phyloP scores from a whole-genome alignment of 2,888 invertebrate species.

The Drymonia ruficornis region DNA sequence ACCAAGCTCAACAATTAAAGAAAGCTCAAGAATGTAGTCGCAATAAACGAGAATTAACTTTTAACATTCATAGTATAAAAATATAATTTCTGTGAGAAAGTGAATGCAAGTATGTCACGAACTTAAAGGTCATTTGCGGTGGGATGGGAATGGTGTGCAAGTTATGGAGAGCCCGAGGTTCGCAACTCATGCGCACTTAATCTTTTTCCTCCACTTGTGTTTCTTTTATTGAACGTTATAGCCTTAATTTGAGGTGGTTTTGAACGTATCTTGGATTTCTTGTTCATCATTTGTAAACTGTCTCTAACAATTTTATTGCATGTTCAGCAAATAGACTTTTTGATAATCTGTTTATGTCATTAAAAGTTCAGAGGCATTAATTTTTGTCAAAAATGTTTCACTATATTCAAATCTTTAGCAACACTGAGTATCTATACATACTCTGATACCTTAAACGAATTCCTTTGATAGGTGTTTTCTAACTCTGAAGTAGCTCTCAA shows the following conservation, averaged over 20 bases:
- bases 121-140: conserved; percentile 3
- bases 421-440: too few species aligned
- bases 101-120: background rate
- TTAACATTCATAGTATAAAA: conserved; percentile 3
- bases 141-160: background rate
- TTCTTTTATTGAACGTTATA: background rate
- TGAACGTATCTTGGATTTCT: background rate
- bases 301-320: too few species aligned
- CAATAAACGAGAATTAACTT: conserved; percentile 4
- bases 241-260: background rate
- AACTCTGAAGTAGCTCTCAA: too few species aligned
- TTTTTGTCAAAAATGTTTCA: too few species aligned
- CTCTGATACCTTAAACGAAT: too few species aligned
- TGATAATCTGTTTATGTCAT: too few species aligned
- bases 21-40: conserved; percentile 5
- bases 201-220: background rate
- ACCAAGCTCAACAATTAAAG: conserved; percentile 3
- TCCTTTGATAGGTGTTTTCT: too few species aligned
- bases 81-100: conserved; percentile 1
- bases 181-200: background rate
- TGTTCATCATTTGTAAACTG: background rate
- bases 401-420: too few species aligned
- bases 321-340: too few species aligned
- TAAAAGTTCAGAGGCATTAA: too few species aligned
- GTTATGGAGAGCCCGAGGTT: background rate